Conservation (phyloP, 2,113 vertebrate species). For the Myanophis thanlyinensis region DNA sequence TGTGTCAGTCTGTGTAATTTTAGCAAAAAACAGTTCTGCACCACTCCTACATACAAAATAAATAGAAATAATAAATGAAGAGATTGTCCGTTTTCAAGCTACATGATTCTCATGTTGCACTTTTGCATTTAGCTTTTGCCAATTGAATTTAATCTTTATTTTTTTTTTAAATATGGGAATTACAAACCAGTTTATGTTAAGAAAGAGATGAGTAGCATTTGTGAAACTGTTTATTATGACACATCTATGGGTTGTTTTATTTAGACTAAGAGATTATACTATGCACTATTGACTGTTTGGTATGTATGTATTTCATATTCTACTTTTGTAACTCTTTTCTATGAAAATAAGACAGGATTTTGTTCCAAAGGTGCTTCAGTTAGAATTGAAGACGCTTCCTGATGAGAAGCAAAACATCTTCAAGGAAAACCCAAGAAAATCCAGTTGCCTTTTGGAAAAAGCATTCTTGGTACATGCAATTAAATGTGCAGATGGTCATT, state of each 20-base stretch:
- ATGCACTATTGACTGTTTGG: too few relatives aligned
- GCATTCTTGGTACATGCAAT: neutral
- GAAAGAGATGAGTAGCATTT: neutral
- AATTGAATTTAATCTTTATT: neutral
- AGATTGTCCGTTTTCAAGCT: neutral
- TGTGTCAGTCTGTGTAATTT: neutral
- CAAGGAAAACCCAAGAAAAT: neutral
- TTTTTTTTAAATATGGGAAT: neutral
- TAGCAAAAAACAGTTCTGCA: neutral
- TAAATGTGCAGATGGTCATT: neutral
- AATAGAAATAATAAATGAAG: neutral
- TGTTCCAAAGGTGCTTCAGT: neutral
- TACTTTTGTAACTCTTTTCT: neutral
- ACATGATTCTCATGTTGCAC: neutral
- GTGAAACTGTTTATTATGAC: too few relatives aligned
- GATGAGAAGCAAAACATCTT: neutral
- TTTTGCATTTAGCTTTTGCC: neutral
- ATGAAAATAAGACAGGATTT: neutral
- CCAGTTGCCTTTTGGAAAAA: neutral
- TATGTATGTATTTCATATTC: neutral
- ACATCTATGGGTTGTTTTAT: too few relatives aligned
- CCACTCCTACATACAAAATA: neutral
- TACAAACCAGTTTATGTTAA: neutral
- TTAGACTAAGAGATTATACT: too few relatives aligned
- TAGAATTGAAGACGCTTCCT: neutral